phyloP scores from a whole-genome alignment of 2,797 vertebrate genomes.

The Atherinosoma microstoma region DNA sequence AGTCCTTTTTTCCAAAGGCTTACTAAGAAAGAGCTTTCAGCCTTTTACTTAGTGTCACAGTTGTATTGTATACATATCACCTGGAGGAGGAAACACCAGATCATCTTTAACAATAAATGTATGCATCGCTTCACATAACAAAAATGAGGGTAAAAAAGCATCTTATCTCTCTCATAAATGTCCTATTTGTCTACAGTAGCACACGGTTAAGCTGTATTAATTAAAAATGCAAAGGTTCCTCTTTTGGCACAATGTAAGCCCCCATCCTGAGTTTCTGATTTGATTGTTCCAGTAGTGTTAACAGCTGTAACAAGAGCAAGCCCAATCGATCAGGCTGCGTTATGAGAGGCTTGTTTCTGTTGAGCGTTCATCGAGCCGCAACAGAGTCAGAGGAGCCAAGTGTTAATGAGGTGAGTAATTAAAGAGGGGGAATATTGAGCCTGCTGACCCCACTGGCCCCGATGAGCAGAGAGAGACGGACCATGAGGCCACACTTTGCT shows the following conservation, averaged over 20 bases:
- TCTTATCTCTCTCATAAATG: neutral
- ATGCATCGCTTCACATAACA: neutral
- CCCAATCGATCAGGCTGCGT: conserved; percentile 54
- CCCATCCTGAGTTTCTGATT: conserved; percentile 13
- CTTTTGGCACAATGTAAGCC: neutral
- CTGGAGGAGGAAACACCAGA: conserved; percentile 13
- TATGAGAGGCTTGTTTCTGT: conserved; percentile 51
- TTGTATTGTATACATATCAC: conserved; percentile 26
- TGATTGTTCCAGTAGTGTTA: conserved; percentile 49
- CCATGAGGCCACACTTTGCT: conserved; percentile 55
- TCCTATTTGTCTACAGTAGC: neutral
- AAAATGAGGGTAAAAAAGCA: neutral
- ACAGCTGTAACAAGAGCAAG: conserved; percentile 49
- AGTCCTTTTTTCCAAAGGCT: conserved; percentile 33
- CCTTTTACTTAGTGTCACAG: conserved; percentile 20
- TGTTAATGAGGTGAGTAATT: conserved; percentile 83
- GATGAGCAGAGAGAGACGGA: conserved; percentile 49
- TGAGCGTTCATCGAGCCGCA: conserved; percentile 47
- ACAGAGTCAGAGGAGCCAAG: conserved; percentile 59
- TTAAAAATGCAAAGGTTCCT: neutral
- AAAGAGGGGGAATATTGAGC: conserved; percentile 70
- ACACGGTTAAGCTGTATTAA: neutral
- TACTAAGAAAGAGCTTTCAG: conserved; percentile 38
- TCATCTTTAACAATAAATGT: neutral
- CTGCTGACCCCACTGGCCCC: conserved; percentile 68